Evolutionary conservation across 2,113 vertebrate species (phyloP), one percentile per base, ranked within the genome.

Genomic region (Callopanchax toddi): DNA sequence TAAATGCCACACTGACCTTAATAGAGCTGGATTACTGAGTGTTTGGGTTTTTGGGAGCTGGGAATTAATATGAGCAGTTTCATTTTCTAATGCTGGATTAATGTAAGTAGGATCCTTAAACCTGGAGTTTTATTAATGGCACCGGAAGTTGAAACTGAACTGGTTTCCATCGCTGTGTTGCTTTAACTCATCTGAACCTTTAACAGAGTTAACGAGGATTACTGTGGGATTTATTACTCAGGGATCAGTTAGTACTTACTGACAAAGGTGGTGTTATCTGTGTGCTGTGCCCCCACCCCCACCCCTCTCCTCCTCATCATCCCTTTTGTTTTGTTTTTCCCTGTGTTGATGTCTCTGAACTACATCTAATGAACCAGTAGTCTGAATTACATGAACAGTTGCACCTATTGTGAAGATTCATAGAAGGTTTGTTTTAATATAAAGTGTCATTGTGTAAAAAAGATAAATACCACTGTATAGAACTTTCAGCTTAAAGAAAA

Each of bases 1-100:
- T 88, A 90, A 88, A 90, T 67, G 59, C 81, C 74, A 80, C 75
- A 61, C 79, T 79, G 76, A 86, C 73, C 56, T 60, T 65, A 65
- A 60, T 21, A 16, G n/a, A 51, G 34, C 20, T 56, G 40, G 34
- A 42, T 42, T 73, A 13, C 61, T 37, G 20, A n/a, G 13, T 63
- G 49, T 67, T 50, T 71, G 16, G 6, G 6, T 32, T 32, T 32
- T 8, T 9, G 52, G 26, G 6, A 42, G 18, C 11, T 45, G 2
- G 46, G 10, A 9, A 32, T 32, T 32, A 9, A 32, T 32, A 32
- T 9, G 6, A 32, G 10, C 10, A 9, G 6, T 32, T 6, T 32
- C 29, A 32, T 32, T 32, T 32, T 16, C 1, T 7, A 15, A 17
- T 34, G 42, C 52, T 1, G 12, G 44, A 0, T 7, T 6, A 53